Conservation (phyloP, 2,888 invertebrate species). For the Pachydiplax longipennis region DNA sequence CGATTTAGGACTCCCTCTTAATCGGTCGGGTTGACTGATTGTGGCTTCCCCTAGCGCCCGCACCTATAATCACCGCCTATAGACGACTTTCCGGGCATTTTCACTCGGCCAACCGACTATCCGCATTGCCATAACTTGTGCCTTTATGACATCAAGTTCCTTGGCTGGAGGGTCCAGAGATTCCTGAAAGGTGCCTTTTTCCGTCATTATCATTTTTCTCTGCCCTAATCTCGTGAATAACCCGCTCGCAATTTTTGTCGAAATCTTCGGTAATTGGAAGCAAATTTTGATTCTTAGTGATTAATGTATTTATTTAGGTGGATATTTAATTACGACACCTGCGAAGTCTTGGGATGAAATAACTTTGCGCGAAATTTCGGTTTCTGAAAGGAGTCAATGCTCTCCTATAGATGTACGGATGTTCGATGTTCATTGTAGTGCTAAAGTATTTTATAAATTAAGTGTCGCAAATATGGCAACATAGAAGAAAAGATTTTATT, state of each 20-base stretch:
- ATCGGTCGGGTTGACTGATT: conserved; percentile 10
- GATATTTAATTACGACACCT: too few relatives aligned
- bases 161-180: neutral
- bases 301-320: too few relatives aligned
- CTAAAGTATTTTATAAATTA: too few relatives aligned
- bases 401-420: too few relatives aligned
- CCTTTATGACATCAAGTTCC: neutral
- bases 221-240: neutral
- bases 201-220: neutral
- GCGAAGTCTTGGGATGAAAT: too few relatives aligned
- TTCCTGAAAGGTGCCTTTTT: neutral
- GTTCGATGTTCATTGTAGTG: too few relatives aligned
- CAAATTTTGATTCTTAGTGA: neutral
- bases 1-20: neutral
- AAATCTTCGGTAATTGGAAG: neutral
- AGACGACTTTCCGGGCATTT: neutral
- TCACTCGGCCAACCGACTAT: neutral
- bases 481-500: too few relatives aligned
- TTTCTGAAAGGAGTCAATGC: too few relatives aligned
- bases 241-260: neutral
- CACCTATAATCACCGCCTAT: conserved; percentile 6
- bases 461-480: too few relatives aligned
- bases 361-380: too few relatives aligned
- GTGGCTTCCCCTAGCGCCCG: neutral
- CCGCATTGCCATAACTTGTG: neutral